phyloP scores from a whole-genome alignment of 1,140 invertebrate genomes.

The Schlechtendalia chinensis region DNA sequence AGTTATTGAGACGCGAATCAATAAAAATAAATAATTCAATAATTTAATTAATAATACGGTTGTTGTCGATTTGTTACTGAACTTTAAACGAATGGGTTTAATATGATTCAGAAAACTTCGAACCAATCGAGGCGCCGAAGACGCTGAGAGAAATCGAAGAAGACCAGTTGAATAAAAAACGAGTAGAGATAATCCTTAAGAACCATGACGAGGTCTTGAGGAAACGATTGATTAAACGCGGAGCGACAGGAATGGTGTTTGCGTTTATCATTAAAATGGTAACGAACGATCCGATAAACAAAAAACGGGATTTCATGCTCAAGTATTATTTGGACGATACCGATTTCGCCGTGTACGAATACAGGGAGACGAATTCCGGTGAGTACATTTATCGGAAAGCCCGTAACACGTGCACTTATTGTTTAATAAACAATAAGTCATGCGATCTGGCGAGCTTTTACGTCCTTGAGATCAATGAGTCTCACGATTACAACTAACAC shows the following conservation, averaged over 20 bases:
- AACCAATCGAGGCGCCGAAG: background rate
- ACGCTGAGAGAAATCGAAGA: conserved; percentile 3
- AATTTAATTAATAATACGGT: too few species aligned
- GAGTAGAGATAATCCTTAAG: conserved; percentile 7
- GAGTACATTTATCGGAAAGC: background rate
- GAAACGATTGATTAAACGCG: background rate
- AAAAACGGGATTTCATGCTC: conserved; percentile 23
- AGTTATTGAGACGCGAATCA: too few species aligned
- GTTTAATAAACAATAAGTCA: too few species aligned
- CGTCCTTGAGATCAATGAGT: too few species aligned
- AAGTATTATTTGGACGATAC: conserved; percentile 28
- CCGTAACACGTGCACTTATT: too few species aligned
- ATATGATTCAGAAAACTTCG: background rate
- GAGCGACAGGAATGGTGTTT: background rate
- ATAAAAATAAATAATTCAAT: too few species aligned
- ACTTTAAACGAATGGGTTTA: too few species aligned
- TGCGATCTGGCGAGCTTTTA: too few species aligned
- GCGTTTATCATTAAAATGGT: conserved; percentile 10
- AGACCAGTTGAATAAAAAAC: background rate
- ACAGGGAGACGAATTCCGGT: conserved; percentile 25
- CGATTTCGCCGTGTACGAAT: conserved; percentile 12
- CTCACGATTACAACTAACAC: too few species aligned
- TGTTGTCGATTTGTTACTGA: too few species aligned
- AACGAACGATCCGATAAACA: conserved; percentile 18
- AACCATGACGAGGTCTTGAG: conserved; percentile 1